A percentile compares a stretch with the other conserved stretches of the same genome.
Evolutionary conservation across 2,888 invertebrate species (phyloP).

Genomic region (Monopis laevigella): DNA sequence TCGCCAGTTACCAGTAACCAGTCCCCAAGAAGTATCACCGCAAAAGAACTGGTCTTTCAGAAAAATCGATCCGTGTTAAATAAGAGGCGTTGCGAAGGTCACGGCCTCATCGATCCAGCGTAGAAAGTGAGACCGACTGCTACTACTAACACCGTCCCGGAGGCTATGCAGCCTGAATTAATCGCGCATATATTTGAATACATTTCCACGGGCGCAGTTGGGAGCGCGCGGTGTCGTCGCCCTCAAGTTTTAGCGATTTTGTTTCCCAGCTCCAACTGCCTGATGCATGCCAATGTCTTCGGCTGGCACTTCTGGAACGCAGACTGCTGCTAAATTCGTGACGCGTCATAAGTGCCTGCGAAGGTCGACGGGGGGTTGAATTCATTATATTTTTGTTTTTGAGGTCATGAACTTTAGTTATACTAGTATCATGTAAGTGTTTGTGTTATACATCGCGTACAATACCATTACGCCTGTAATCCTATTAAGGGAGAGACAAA

Average conservation of each 20-base stretch:
- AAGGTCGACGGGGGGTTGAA: too few relatives aligned
- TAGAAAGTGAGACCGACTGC: conserved; percentile 66
- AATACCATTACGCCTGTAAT: too few relatives aligned
- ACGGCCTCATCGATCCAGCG: conserved; percentile 65
- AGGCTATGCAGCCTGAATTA: conserved; percentile 69
- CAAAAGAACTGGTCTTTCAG: neutral
- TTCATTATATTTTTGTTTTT: too few relatives aligned
- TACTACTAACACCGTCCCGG: conserved; percentile 65
- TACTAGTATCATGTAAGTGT: too few relatives aligned
- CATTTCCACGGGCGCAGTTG: conserved; percentile 50
- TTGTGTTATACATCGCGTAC: too few relatives aligned
- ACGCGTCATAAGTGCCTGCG: too few relatives aligned
- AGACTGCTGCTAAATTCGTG: too few relatives aligned
- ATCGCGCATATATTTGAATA: conserved; percentile 70
- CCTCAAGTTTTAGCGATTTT: conserved; percentile 62
- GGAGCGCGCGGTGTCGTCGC: conserved; percentile 48
- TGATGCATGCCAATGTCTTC: conserved; percentile 11
- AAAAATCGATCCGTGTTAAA: conserved; percentile 8
- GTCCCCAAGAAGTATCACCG: too few relatives aligned
- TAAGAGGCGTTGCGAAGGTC: conserved; percentile 60
- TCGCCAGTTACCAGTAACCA: too few relatives aligned
- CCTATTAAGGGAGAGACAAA: too few relatives aligned
- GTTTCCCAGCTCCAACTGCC: conserved; percentile 28
- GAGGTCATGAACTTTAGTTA: too few relatives aligned
- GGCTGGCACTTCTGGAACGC: conserved; percentile 5